Evolutionary conservation across 2,797 vertebrate species (phyloP).

Genomic region (Anolis apletophallus): DNA sequence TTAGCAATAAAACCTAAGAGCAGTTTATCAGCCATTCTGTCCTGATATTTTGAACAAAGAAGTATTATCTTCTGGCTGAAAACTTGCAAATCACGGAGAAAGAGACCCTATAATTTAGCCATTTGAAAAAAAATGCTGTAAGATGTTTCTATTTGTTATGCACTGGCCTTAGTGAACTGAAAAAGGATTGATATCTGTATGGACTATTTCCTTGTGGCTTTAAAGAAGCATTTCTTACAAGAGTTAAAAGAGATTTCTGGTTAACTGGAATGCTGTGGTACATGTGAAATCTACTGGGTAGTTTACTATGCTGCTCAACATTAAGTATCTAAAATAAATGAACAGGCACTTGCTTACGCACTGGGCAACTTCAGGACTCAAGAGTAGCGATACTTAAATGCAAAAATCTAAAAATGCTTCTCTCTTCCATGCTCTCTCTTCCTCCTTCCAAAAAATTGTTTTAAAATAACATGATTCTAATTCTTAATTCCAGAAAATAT

Average conservation of each 20-base stretch:
- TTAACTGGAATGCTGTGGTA: not conserved
- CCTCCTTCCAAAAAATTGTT: not conserved
- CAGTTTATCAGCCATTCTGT: not conserved
- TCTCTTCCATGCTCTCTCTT: no score
- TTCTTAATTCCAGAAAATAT: conserved; percentile 83
- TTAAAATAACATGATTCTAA: conserved; percentile 1
- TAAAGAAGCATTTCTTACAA: not conserved
- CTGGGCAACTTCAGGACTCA: not conserved
- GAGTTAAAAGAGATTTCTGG: not conserved
- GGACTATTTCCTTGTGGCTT: not conserved
- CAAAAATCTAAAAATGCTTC: not conserved
- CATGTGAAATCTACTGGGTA: not conserved
- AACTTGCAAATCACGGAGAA: not conserved
- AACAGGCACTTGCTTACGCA: not conserved
- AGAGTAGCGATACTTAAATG: not conserved
- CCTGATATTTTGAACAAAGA: not conserved
- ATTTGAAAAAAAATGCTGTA: no score
- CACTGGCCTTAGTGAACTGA: not conserved
- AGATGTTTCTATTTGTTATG: not conserved
- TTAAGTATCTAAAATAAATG: not conserved
- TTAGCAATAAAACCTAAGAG: not conserved
- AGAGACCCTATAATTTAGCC: not conserved
- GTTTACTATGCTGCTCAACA: no score
- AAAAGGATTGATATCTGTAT: not conserved
- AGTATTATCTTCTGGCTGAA: no score